A percentile compares a stretch with the other conserved stretches of the same genome.
Conservation (phyloP, 1,140 invertebrate species). For the Chironomus striatipennis region DNA sequence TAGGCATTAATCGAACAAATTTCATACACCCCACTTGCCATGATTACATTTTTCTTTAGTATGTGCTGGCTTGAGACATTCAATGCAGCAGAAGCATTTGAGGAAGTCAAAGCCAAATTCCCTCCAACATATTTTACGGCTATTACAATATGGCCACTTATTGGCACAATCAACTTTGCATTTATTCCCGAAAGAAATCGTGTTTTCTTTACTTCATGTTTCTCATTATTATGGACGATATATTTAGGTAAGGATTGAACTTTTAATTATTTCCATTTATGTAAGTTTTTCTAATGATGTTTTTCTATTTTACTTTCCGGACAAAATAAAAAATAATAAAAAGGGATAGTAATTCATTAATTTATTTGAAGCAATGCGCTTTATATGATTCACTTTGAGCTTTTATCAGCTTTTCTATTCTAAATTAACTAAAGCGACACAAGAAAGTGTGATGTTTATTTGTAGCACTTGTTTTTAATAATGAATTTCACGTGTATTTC, state of each 20-base stretch:
- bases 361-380: too few relatives aligned
- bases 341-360: too few relatives aligned
- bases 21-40: slow-evolving; percentile 68
- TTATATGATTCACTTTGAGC: too few relatives aligned
- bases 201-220: slow-evolving; percentile 72
- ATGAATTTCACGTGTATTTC: too few relatives aligned
- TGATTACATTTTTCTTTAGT: slow-evolving; percentile 70
- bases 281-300: too few relatives aligned
- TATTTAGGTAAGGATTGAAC: slow-evolving; percentile 50
- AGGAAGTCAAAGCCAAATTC: slow-evolving; percentile 68
- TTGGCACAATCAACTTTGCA: slow-evolving; percentile 63
- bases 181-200: slow-evolving; percentile 68
- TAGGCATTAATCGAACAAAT: slow-evolving; percentile 63
- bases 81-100: slow-evolving; percentile 51
- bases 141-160: not conserved
- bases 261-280: not conserved
- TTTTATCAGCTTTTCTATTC: too few relatives aligned
- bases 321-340: too few relatives aligned
- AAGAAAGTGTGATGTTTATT: too few relatives aligned
- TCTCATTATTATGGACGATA: slow-evolving; percentile 75
- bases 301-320: too few relatives aligned
- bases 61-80: slow-evolving; percentile 71
- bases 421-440: too few relatives aligned
- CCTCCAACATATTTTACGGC: slow-evolving; percentile 51
- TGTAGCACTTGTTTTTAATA: too few relatives aligned